Evolutionary conservation across 2,797 vertebrate genomes (phyloP).

Genomic region (Adelosebastes latens): DNA sequence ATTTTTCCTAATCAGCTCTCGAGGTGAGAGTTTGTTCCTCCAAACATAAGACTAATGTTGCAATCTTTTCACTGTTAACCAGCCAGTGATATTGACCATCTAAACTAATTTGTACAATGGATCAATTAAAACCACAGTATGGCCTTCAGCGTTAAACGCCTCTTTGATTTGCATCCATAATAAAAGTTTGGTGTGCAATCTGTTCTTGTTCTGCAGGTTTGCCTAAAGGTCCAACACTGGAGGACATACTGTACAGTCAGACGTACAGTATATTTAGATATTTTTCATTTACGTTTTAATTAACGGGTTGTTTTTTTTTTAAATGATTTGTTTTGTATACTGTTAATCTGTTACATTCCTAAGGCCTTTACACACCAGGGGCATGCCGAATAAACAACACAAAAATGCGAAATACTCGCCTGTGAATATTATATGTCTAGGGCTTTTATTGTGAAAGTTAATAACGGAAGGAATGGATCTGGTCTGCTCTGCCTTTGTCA

Average conservation of each 20-base stretch:
- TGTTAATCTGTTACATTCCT: background rate
- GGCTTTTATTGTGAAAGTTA: too few relatives aligned
- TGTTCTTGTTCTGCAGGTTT: background rate
- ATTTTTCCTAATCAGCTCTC: background rate
- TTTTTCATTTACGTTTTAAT: constrained; percentile 13
- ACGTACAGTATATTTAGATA: background rate
- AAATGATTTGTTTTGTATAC: background rate
- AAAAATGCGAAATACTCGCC: too few relatives aligned
- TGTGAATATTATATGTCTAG: too few relatives aligned
- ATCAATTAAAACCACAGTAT: constrained; percentile 8
- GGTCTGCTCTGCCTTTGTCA: too few relatives aligned
- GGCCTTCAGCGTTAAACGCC: background rate
- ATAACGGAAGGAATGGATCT: too few relatives aligned
- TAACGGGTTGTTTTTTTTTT: background rate
- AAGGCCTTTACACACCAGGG: background rate
- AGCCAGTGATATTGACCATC: background rate
- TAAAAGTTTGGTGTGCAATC: background rate
- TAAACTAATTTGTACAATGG: background rate
- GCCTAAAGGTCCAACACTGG: background rate
- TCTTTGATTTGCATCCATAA: background rate
- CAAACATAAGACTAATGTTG: background rate
- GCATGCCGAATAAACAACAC: too few relatives aligned
- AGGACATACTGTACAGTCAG: background rate
- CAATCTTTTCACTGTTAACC: background rate
- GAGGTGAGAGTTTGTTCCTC: background rate